Base-by-base conservation (phyloP, 2,888 invertebrate genomes). In the Dynastes hyllus region DNA sequence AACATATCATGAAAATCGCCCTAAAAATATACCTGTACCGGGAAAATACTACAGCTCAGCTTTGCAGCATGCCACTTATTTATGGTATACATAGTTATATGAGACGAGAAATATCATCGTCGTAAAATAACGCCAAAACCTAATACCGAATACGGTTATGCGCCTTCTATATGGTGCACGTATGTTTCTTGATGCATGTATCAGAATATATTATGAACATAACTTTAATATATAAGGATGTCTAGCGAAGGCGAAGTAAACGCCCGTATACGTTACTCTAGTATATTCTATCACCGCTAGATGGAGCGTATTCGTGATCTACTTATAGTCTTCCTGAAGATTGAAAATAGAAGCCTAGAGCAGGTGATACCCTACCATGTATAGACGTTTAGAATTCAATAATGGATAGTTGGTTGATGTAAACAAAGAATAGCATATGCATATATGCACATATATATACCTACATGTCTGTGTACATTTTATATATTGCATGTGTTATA, bases 111-210 rank as follows among this genome's bases (percentile, higher is more conserved):
- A 55, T 13, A 53, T 53, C 55, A 55, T 29, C 51, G 69, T 51
- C 69, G 69, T 69, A 51, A 69, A 69, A 32, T 69, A 69, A 51
- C 51, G 29, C 51, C 13, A 22, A 51, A 50, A 69, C 53, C 51
- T 69, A 69, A 69, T 53, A 53, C 69, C 13, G 51, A 69, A 69
- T 69, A 27, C 13, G n/a, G 51, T 45, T 69, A 69, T 50, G 29
- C 50, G 22, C 13, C 29, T 51, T 53, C 2, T 27, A 11, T 29
- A 69, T 29, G 27, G 51, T 51, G 69, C 51, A 69, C 37, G 29
- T 51, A 29, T 69, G 51, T 51, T 16, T 50, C 67, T 67, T 45
- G 67, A 29, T 50, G 50, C 37, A 66, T 66, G 40, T 29, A 69
- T 69, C 69, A 51, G 51, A 69, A 69, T 69, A 69, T 22, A 69